These are phyloP conservation scores for Mionectes olivaceus DNA, from an alignment of 2,797 vertebrate genomes.

Conservation along the genomic window DNA sequence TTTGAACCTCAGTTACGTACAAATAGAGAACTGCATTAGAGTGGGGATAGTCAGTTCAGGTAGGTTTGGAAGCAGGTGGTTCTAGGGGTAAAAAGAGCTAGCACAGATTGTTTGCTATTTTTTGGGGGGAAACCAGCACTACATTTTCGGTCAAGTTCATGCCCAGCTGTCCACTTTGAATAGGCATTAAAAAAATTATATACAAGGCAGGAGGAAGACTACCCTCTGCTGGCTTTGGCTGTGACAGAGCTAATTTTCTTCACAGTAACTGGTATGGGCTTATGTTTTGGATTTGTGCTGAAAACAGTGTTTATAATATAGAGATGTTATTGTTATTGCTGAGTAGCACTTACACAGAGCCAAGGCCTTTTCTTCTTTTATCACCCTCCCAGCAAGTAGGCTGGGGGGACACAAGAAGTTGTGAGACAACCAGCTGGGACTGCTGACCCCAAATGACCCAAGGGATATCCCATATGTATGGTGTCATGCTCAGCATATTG, in stretches of 20 bases:
- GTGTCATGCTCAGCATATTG: not conserved
- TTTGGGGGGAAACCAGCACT: not conserved
- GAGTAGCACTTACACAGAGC: not conserved
- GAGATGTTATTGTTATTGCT: not conserved
- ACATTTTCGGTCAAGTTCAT: not conserved
- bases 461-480: fast-evolving
- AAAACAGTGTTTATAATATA: not conserved
- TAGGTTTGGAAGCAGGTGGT: not conserved
- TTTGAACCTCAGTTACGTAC: not conserved
- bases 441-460: not conserved
- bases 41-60: not conserved
- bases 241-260: not conserved
- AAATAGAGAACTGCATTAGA: not conserved
- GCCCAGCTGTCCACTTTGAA: not conserved
- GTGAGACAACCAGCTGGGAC: not conserved
- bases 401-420: not conserved
- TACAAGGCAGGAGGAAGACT: not conserved
- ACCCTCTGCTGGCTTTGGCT: not conserved
- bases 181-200: not conserved
- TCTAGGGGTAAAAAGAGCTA: not conserved
- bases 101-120: not conserved
- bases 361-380: not conserved
- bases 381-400: not conserved
- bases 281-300: not conserved
- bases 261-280: not conserved